phyloP scores from a whole-genome alignment of 1,140 invertebrate genomes.

The Drosophila kikkawai region DNA sequence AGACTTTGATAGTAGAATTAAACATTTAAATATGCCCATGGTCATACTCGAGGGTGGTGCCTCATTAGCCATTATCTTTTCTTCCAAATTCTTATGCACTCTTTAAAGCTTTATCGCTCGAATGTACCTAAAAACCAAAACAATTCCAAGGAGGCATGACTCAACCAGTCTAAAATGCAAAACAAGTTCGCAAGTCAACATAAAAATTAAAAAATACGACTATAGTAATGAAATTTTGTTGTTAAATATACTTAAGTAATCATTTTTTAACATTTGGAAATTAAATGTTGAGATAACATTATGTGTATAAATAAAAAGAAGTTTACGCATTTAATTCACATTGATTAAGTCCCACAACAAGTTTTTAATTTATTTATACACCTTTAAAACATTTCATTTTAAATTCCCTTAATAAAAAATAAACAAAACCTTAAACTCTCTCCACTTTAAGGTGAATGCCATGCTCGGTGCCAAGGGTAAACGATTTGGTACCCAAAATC shows the following conservation, averaged over 20 bases:
- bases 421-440: constrained; percentile 3
- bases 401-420: not conserved
- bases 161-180: not conserved
- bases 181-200: not conserved
- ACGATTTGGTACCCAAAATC: constrained; percentile 8
- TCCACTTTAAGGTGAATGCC: constrained; percentile 63
- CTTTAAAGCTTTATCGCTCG: not conserved
- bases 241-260: too few species aligned
- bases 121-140: not conserved
- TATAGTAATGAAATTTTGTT: not conserved
- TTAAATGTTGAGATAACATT: too few species aligned
- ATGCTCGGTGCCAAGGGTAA: constrained; percentile 22
- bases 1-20: not conserved
- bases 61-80: not conserved
- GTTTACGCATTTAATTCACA: not conserved
- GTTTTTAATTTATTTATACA: not conserved
- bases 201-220: too few species aligned
- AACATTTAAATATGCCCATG: not conserved
- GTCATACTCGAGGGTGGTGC: not conserved
- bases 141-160: not conserved
- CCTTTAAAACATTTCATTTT: not conserved
- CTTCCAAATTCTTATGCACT: not conserved
- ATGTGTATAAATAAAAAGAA: not conserved
- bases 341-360: not conserved
- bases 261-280: too few species aligned